Conservation (phyloP, 2,797 vertebrate species). For the Pseudocheirus occidentalis region DNA sequence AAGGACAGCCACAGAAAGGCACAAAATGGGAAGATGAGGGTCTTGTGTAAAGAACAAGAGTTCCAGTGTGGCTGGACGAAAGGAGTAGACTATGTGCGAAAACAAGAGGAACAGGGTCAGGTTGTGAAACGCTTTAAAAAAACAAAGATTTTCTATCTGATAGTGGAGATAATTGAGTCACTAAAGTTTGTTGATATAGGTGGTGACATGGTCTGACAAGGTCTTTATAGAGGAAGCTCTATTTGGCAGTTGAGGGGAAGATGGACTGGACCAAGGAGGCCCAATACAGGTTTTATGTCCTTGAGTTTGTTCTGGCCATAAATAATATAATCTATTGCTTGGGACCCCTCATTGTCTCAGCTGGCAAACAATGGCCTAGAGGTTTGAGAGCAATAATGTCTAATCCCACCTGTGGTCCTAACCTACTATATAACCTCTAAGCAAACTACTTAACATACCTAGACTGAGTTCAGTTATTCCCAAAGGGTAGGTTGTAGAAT, state of each 20-base stretch:
- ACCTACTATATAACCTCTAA: neutral
- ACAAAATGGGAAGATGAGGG: neutral
- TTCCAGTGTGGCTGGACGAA: neutral
- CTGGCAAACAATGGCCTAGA: neutral
- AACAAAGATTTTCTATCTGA: neutral
- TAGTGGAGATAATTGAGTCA: neutral
- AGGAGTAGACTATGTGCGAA: neutral
- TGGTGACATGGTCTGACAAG: neutral
- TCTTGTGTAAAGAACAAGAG: neutral
- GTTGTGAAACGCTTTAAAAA: neutral
- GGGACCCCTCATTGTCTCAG: neutral
- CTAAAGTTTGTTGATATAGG: neutral
- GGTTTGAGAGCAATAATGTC: neutral
- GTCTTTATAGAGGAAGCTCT: neutral
- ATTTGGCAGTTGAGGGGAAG: neutral
- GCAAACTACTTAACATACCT: neutral
- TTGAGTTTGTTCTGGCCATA: neutral
- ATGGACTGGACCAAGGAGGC: neutral
- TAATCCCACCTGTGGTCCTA: too few relatives aligned
- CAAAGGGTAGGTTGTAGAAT: neutral
- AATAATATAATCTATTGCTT: neutral
- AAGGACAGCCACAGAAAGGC: neutral
- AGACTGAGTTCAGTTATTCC: neutral
- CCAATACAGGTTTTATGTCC: neutral
- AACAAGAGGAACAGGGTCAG: neutral